Evolutionary conservation across 1,140 invertebrate species (phyloP).

Genomic region (Hyphantria cunea): DNA sequence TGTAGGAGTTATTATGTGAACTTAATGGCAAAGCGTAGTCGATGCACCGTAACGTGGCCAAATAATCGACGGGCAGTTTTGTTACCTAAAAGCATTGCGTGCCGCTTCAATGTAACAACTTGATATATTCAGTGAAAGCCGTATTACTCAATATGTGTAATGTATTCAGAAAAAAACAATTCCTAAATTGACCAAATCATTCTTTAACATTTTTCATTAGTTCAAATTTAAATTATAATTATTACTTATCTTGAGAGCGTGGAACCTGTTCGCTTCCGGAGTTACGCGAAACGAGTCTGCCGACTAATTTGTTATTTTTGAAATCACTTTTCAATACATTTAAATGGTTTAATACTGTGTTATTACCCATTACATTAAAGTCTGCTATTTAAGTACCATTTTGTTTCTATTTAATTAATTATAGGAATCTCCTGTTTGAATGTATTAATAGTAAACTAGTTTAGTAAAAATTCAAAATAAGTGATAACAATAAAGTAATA

Average conservation of each 20-base stretch:
- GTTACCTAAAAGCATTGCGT: conserved; percentile 74
- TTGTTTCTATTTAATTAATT: too few relatives aligned
- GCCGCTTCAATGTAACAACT: conserved; percentile 61
- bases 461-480: too few relatives aligned
- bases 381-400: too few relatives aligned
- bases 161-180: conserved; percentile 55
- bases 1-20: neutral
- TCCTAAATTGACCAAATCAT: conserved; percentile 34
- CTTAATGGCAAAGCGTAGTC: neutral
- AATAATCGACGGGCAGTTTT: conserved; percentile 41
- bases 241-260: conserved; percentile 59
- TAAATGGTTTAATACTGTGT: conserved; percentile 37
- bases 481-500: too few relatives aligned
- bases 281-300: conserved; percentile 67
- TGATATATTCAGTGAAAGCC: conserved; percentile 69
- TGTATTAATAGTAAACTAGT: too few relatives aligned
- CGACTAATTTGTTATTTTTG: conserved; percentile 57
- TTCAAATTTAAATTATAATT: conserved; percentile 70
- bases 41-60: conserved; percentile 42
- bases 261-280: conserved; percentile 75
- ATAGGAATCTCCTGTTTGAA: too few relatives aligned
- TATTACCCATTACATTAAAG: conserved; percentile 29
- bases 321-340: conserved; percentile 44
- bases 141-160: conserved; percentile 68
- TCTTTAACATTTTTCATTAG: conserved; percentile 59